phyloP scores from a whole-genome alignment of 2,113 vertebrate genomes.

The Candoia aspera region DNA sequence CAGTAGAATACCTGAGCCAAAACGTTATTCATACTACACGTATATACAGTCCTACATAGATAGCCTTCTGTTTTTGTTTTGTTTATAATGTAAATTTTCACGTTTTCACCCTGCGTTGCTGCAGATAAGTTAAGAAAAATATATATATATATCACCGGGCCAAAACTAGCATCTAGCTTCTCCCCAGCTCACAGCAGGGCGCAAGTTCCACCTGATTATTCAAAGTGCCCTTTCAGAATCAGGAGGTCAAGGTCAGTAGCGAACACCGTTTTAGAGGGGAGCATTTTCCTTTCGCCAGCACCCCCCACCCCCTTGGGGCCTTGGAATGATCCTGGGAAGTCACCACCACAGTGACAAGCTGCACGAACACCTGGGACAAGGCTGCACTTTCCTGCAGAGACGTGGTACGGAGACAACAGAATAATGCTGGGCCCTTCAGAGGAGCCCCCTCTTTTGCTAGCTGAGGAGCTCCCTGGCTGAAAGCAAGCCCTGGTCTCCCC shows the following conservation, averaged over 20 bases:
- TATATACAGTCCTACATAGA: conserved; percentile 4
- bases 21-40: conserved; percentile 34
- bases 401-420: neutral
- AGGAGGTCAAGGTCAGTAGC: conserved; percentile 18
- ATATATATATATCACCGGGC: conserved; percentile 41
- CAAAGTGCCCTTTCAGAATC: conserved; percentile 51
- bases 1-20: conserved; percentile 72
- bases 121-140: conserved; percentile 56
- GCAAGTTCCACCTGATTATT: conserved; percentile 12
- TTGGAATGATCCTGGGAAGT: conserved; percentile 44
- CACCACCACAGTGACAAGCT: conserved; percentile 7
- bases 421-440: neutral
- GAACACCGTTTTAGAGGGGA: neutral
- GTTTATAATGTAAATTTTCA: conserved; percentile 44
- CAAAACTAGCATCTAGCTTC: conserved; percentile 51
- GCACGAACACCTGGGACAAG: neutral
- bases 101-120: conserved; percentile 60
- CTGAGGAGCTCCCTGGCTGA: conserved; percentile 10
- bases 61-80: neutral
- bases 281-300: neutral
- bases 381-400: neutral
- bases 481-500: conserved; percentile 34
- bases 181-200: conserved; percentile 17
- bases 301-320: neutral
- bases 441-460: neutral